Evolutionary conservation across 2,888 invertebrate species (phyloP), one percentile per base, ranked within the genome.

Genomic region (Polylopha cassiicola): DNA sequence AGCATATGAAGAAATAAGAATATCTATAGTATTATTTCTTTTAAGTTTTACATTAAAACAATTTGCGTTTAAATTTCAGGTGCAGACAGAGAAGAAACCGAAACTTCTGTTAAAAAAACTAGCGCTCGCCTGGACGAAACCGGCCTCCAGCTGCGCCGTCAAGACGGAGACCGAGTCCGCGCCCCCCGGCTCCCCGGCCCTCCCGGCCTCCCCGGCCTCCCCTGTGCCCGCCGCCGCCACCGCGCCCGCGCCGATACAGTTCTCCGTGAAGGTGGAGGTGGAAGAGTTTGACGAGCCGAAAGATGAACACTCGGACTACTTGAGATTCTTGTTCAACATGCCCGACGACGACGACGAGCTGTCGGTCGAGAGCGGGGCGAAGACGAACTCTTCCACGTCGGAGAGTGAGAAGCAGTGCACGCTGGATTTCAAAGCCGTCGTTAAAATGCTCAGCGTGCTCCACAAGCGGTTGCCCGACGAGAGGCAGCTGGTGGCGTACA

Each of bases 201-300:
- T n/a, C n/a, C n/a, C n/a, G n/a, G n/a, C n/a, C n/a, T n/a, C n/a
- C n/a, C n/a, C n/a, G n/a, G n/a, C n/a, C n/a, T n/a, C n/a, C n/a
- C n/a, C n/a, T n/a, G n/a, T n/a, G n/a, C n/a, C n/a, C n/a, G n/a
- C n/a, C 0, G 14, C 22, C 2, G 20, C 6, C 17, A 6, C 10
- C 6, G 11, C 15, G 6, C 9, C 10, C 8, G 29, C 38, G 6
- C 29, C 38, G 2, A 16, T 44, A 8, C 37, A 52, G 8, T 53
- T 58, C 27, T 53, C 55, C 0, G 38, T 60, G 3, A 55, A 58
- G 17, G 45, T 62, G 7, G 55, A 61, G 39, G 53, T 62, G 1
- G 58, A 59, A 15, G 48, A 50, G 28, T 44, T 32, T 22, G 36
- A 49, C 20, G 48, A 50, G 7, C 37, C 43, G 0, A 7, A 17